phyloP scores from a whole-genome alignment of 2,113 vertebrate genomes.

The Nesogale talazaci region DNA sequence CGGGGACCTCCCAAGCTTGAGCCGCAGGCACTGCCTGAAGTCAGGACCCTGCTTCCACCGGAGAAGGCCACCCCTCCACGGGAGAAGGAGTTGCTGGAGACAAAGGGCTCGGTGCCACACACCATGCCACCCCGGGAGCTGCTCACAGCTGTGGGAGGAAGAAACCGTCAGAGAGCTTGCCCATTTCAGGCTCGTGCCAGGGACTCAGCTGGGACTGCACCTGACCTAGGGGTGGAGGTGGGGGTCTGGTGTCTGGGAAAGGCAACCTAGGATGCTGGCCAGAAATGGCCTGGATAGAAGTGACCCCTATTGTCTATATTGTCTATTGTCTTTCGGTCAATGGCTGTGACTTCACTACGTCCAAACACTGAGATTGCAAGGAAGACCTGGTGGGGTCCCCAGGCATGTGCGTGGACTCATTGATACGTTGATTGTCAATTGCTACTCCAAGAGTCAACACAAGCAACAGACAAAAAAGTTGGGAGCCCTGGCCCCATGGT shows the following conservation, averaged over 20 bases:
- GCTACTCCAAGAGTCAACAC: too few species aligned
- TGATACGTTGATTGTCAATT: too few species aligned
- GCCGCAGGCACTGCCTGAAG: conserved; percentile 24
- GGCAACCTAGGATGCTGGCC: not conserved
- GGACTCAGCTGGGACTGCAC: not conserved
- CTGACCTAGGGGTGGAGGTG: too few species aligned
- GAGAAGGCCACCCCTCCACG: conserved; percentile 6
- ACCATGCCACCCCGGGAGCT: conserved; percentile 77
- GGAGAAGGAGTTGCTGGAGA: not conserved
- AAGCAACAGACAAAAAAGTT: too few species aligned
- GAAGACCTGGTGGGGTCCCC: too few species aligned
- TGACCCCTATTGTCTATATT: not conserved
- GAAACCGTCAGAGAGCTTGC: accelerated
- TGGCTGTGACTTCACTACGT: too few species aligned
- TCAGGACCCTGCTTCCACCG: not conserved
- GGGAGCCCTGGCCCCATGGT: too few species aligned
- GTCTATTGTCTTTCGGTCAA: not conserved
- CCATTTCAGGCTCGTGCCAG: not conserved
- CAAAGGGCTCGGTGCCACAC: conserved; percentile 52
- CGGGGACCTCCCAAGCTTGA: not conserved
- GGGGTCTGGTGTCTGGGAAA: not conserved
- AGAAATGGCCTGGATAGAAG: not conserved
- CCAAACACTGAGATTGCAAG: too few species aligned
- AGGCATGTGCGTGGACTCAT: too few species aligned
- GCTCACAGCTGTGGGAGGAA: conserved; percentile 76